Evolutionary conservation across 2,888 invertebrate genomes (phyloP), one percentile per base, ranked within the genome.

Genomic region (Allacma fusca): DNA sequence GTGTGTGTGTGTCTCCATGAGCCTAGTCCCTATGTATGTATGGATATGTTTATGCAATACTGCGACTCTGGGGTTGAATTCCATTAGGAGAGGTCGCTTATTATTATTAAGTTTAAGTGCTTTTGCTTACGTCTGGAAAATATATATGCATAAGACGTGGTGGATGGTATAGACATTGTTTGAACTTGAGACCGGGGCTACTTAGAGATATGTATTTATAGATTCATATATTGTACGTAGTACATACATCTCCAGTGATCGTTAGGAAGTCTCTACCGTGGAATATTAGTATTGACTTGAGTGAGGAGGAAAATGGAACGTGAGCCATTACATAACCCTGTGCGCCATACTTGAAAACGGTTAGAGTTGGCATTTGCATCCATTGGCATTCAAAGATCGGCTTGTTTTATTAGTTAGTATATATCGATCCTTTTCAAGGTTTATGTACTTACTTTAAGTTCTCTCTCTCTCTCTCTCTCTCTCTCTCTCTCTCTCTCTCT

Each of bases 341-440:
- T 26, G 34, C 73, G 34, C 64, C 73, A 24, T 73, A 40, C 40
- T 73, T 73, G 73, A 64, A 40, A 62, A 34, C 57, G 62, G 73
- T 68, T 67, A 67, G 65, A 44, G 69, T 71, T 72, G 68, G 64
- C 59, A 62, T 34, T 62, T 74, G 29, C 44, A 78, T 78, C 70
- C 78, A 78, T 78, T 78, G 78, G 78, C 75, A 78, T 78, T 75
- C 78, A 78, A 70, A 71, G 70, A 75, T 78, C 70, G 78, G 67
- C 78, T 75, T 78, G 75, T 75, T 78, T 78, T 78, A 78, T 75
- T 78, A 78, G 78, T 71, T 75, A 64, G 26, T 62, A 62, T 57
- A 5, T 29, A 40, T 75, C 75, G 57, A 69, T 68, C 57, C 75
- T 62, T 62, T 62, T 24, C 62, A 12, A 7, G 23, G 24, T 24